A percentile compares a stretch with the other conserved stretches of the same genome.
phyloP scores from a whole-genome alignment of 2,888 invertebrate genomes.

The Ligdia adustata region DNA sequence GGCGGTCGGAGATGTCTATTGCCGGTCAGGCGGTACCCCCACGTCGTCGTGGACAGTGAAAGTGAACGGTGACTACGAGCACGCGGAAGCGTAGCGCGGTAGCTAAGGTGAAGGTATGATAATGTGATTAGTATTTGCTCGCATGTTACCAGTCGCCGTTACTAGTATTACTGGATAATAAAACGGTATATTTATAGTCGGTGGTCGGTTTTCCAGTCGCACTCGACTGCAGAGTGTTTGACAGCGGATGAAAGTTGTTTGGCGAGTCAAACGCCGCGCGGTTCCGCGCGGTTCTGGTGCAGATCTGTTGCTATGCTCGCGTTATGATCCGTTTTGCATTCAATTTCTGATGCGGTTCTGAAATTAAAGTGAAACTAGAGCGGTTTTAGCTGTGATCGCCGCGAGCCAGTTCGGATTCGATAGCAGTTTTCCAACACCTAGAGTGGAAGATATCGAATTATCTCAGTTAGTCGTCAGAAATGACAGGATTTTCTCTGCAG shows the following conservation, averaged over 20 bases:
- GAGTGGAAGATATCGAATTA: conserved; percentile 1
- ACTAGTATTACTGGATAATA: conserved; percentile 57
- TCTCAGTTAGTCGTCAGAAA: no score
- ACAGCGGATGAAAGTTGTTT: conserved; percentile 52
- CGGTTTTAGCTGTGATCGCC: conserved; percentile 6
- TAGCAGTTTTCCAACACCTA: conserved; percentile 5
- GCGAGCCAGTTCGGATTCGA: conserved; percentile 3
- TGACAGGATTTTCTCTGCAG: no score
- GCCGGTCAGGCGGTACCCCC: conserved; percentile 50
- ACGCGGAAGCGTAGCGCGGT: conserved; percentile 71
- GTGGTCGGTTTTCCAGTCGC: conserved; percentile 34
- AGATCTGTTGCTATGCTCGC: conserved; percentile 20
- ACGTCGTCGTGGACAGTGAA: conserved; percentile 62
- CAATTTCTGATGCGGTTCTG: conserved; percentile 21
- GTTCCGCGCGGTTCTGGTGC: conserved; percentile 12
- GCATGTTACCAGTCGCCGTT: conserved; percentile 45
- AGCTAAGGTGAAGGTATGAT: conserved; percentile 66
- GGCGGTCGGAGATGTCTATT: conserved; percentile 40
- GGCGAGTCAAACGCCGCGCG: conserved; percentile 15
- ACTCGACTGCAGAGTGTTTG: no score
- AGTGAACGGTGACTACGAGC: conserved; percentile 69
- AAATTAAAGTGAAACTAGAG: conserved; percentile 23
- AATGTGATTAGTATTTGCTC: conserved; percentile 61
- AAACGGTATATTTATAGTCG: conserved; percentile 49
- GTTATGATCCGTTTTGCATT: conserved; percentile 17